A percentile compares a stretch with the other conserved stretches of the same genome.
phyloP scores from a whole-genome alignment of 2,888 invertebrate species.

The Drosophila leonis region DNA sequence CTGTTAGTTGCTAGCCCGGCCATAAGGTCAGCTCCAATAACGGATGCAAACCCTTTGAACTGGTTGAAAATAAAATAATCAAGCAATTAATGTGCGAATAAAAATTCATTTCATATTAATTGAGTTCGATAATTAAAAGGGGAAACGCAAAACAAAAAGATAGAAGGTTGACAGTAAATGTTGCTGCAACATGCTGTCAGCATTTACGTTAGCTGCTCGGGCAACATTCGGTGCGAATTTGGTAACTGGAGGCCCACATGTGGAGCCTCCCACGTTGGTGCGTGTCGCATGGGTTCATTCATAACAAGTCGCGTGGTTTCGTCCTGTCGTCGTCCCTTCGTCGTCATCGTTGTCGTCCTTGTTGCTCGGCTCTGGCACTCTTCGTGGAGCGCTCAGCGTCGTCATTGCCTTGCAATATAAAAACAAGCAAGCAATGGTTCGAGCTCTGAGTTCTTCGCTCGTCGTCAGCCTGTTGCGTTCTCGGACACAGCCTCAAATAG shows the following conservation, averaged over 20 bases:
- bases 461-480: slow-evolving; percentile 85
- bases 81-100: slow-evolving; percentile 74
- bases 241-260: slow-evolving; percentile 18
- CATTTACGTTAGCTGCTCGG: background rate
- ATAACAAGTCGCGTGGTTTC: slow-evolving; percentile 55
- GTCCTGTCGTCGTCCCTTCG: slow-evolving; percentile 15
- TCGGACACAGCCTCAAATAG: slow-evolving; percentile 48
- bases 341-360: slow-evolving; percentile 19
- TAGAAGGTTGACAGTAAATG: slow-evolving; percentile 29
- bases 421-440: slow-evolving; percentile 78
- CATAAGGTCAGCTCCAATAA: slow-evolving; percentile 18
- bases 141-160: background rate
- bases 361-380: slow-evolving; percentile 34
- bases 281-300: slow-evolving; percentile 56
- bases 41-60: slow-evolving; percentile 14
- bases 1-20: slow-evolving; percentile 2
- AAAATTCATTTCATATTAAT: slow-evolving; percentile 72
- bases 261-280: slow-evolving; percentile 33
- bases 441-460: slow-evolving; percentile 83
- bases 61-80: slow-evolving; percentile 48
- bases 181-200: slow-evolving; percentile 58
- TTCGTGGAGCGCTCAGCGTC: slow-evolving; percentile 40
- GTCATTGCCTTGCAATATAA: slow-evolving; percentile 77
- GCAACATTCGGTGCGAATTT: slow-evolving; percentile 13
- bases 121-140: slow-evolving; percentile 70